Conservation (phyloP, 2,113 vertebrate species). For the Dermatemys mawii region DNA sequence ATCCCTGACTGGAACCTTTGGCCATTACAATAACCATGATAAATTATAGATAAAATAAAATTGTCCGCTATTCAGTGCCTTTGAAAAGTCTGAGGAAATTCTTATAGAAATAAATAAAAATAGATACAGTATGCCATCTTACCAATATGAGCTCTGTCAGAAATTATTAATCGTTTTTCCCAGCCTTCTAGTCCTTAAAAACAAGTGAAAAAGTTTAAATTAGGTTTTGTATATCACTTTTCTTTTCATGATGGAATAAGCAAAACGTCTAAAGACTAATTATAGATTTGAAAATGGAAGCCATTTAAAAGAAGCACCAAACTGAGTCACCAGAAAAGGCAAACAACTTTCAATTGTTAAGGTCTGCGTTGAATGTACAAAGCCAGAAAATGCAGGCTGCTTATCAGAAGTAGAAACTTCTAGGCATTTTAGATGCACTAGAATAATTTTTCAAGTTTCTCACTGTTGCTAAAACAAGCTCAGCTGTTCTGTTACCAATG, state of each 20-base stretch:
- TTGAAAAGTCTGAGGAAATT: background rate
- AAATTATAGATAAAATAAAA: background rate
- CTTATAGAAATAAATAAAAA: constrained; percentile 67
- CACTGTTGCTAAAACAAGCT: background rate
- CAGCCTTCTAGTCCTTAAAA: constrained; percentile 91
- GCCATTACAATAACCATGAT: background rate
- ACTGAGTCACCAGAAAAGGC: background rate
- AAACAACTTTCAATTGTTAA: background rate
- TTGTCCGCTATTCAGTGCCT: background rate
- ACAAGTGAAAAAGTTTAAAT: constrained; percentile 26
- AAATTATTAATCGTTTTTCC: constrained; percentile 96
- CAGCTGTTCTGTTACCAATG: background rate
- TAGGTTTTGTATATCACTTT: constrained; percentile 16
- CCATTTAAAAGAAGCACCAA: background rate
- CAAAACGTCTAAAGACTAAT: background rate
- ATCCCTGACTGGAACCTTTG: background rate
- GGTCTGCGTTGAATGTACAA: background rate
- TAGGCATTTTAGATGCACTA: background rate
- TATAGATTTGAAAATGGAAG: background rate
- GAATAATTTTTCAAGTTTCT: background rate
- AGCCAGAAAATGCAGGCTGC: background rate
- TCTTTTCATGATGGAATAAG: background rate
- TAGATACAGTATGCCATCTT: constrained; percentile 59
- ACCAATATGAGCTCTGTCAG: constrained; percentile 98
- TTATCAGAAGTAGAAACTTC: background rate